These are phyloP conservation scores for Sapayoa aenigma DNA, from an alignment of 2,113 vertebrate species.

Conservation along the genomic window DNA sequence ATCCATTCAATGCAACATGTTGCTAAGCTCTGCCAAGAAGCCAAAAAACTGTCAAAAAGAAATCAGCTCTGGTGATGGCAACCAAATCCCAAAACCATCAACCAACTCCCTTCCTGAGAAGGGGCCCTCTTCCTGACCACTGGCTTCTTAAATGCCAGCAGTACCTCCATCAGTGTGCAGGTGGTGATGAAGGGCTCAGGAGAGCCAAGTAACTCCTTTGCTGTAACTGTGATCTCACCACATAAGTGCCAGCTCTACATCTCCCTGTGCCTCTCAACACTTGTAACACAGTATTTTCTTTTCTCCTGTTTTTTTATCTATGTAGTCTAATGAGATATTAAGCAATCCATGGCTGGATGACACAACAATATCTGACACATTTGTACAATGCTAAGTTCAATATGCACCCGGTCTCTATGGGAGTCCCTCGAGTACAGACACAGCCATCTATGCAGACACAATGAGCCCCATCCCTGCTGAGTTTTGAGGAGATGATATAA, in stretches of 20 bases:
- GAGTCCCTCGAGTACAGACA: background rate
- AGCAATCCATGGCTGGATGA: background rate
- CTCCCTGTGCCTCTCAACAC: background rate
- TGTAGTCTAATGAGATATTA: background rate
- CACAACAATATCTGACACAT: background rate
- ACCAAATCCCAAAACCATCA: background rate
- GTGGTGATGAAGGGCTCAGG: background rate
- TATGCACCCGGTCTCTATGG: background rate
- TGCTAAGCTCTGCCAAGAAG: background rate
- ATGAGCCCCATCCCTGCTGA: background rate
- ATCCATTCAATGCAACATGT: background rate
- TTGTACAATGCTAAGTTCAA: background rate
- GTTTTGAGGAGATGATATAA: background rate
- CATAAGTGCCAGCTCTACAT: background rate
- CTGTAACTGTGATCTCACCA: background rate
- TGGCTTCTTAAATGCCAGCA: background rate
- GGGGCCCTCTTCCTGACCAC: background rate
- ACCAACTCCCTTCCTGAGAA: background rate
- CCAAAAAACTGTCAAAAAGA: background rate
- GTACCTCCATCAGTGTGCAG: background rate
- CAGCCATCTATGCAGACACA: background rate
- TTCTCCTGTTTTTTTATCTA: background rate
- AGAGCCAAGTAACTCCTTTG: background rate
- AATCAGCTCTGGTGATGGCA: background rate
- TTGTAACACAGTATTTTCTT: background rate